Percentiles rank a stretch among this genome's conserved stretches.
phyloP scores from a whole-genome alignment of 2,888 invertebrate species.

The Latheticus oryzae region DNA sequence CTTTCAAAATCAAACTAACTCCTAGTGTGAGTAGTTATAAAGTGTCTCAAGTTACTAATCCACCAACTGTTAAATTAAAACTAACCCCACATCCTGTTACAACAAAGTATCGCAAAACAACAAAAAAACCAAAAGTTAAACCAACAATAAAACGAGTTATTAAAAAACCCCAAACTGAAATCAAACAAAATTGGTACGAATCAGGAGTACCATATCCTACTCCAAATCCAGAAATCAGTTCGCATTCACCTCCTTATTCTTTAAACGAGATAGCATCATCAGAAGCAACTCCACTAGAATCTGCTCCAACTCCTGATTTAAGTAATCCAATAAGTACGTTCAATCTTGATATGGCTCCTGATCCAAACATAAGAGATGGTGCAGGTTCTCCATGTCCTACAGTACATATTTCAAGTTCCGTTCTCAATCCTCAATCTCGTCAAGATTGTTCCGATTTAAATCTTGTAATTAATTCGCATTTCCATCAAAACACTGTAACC shows the following conservation, averaged over 20 bases:
- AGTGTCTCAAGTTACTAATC: slow-evolving; percentile 22
- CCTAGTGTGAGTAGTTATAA: slow-evolving; percentile 5
- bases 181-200: slow-evolving; percentile 66
- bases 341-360: slow-evolving; percentile 56
- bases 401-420: slow-evolving; percentile 69
- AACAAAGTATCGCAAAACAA: slow-evolving; percentile 26
- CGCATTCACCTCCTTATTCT: slow-evolving; percentile 58
- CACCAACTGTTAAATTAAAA: no score
- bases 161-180: slow-evolving; percentile 67
- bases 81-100: slow-evolving; percentile 8
- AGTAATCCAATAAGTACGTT: slow-evolving; percentile 55
- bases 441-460: slow-evolving; percentile 78
- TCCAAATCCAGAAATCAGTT: slow-evolving; percentile 60
- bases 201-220: slow-evolving; percentile 57
- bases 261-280: slow-evolving; percentile 42
- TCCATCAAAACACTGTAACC: slow-evolving; percentile 66
- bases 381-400: slow-evolving; percentile 66
- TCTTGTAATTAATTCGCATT: slow-evolving; percentile 77
- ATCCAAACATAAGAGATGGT: slow-evolving; percentile 43
- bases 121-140: slow-evolving; percentile 51
- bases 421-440: slow-evolving; percentile 68
- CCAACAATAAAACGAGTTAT: slow-evolving; percentile 62
- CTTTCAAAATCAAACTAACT: slow-evolving; percentile 26
- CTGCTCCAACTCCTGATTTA: slow-evolving; percentile 30
- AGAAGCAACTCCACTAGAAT: slow-evolving; percentile 17